Percentiles rank a stretch among this genome's conserved stretches.
Evolutionary conservation across 2,888 invertebrate genomes (phyloP).

Genomic region (Protula sp.): DNA sequence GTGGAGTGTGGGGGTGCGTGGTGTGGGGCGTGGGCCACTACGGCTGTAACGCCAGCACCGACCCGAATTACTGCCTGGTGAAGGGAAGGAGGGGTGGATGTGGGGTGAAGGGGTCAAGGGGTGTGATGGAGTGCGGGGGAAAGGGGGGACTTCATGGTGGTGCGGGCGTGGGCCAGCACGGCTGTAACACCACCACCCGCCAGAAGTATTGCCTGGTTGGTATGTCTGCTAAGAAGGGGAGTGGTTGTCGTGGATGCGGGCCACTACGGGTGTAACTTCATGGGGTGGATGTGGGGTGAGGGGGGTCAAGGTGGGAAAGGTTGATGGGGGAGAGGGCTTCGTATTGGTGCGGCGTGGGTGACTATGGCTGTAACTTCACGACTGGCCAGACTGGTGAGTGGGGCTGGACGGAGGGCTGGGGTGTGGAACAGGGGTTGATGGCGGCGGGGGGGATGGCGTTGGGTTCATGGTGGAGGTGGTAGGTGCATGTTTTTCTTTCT

Average conservation of each 20-base stretch:
- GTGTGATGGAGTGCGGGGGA: neutral
- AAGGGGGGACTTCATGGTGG: too few species aligned
- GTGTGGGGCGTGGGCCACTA: too few species aligned
- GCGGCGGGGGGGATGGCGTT: neutral
- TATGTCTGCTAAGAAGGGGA: too few species aligned
- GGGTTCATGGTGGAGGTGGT: neutral
- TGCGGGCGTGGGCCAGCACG: too few species aligned
- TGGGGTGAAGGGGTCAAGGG: too few species aligned
- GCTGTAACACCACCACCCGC: too few species aligned
- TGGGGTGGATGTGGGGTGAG: neutral
- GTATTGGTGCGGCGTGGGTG: neutral
- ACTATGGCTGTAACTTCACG: neutral
- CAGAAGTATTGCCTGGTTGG: too few species aligned
- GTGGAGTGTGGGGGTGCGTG: too few species aligned
- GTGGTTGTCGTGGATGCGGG: too few species aligned
- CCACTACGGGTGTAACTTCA: neutral
- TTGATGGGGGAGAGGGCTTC: neutral
- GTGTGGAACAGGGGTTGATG: neutral
- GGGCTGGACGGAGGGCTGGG: neutral
- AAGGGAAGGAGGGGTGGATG: neutral
- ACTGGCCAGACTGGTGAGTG: too few species aligned
- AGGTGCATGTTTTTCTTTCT: neutral
- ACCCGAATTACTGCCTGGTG: neutral
- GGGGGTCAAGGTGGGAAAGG: neutral
- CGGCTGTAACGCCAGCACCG: neutral